Evolutionary conservation across 2,797 vertebrate genomes (phyloP).

Genomic region (Acridotheres tristis): DNA sequence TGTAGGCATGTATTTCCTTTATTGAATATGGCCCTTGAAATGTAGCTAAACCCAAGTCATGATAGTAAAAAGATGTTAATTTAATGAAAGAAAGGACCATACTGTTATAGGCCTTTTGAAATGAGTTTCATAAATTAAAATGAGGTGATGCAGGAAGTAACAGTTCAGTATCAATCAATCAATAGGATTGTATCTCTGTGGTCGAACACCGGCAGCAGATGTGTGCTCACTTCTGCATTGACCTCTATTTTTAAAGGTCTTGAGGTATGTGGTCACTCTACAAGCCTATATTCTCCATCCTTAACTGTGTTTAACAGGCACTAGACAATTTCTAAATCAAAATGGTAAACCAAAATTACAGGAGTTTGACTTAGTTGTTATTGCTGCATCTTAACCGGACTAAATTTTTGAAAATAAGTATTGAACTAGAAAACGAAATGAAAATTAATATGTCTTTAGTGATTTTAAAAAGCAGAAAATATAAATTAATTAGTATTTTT

Average conservation of each 20-base stretch:
- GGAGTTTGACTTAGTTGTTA: not conserved
- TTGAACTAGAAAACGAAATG: not conserved
- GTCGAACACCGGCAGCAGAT: not conserved
- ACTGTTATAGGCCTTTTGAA: not conserved
- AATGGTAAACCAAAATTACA: not conserved
- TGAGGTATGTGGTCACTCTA: not conserved
- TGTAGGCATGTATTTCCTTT: accelerated
- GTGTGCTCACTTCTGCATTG: not conserved
- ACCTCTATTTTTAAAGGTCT: not conserved
- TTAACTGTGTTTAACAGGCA: not conserved
- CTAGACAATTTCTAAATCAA: not conserved
- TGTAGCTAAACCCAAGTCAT: not conserved
- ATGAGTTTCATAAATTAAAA: not conserved
- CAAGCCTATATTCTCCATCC: not conserved
- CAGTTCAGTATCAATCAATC: not conserved
- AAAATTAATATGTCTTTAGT: not conserved
- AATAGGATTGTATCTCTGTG: not conserved
- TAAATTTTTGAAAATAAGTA: not conserved
- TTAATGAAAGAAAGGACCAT: not conserved
- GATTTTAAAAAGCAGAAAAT: not conserved
- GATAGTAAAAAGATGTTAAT: not conserved
- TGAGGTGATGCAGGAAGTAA: not conserved
- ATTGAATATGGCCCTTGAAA: not conserved
- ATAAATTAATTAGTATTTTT: not conserved
- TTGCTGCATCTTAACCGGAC: not conserved